A percentile compares a stretch with the other conserved stretches of the same genome.
Evolutionary conservation across 2,113 vertebrate genomes (phyloP).

Genomic region (Paratilapia polleni): DNA sequence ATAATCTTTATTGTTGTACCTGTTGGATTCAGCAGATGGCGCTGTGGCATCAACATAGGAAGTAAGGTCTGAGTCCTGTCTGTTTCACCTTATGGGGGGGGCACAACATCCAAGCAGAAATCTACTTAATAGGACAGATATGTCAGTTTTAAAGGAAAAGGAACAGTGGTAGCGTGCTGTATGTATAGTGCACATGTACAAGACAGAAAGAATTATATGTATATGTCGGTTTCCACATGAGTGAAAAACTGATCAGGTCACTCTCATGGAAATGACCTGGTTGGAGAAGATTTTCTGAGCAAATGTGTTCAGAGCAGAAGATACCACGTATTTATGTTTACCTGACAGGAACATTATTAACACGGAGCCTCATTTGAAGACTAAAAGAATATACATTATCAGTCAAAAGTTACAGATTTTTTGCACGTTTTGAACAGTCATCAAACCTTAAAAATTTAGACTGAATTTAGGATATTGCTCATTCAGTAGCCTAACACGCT

Average conservation of each 20-base stretch:
- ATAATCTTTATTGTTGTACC: background rate
- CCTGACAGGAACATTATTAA: too few relatives aligned
- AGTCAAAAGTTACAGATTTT: fast-evolving
- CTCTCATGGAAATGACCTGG: background rate
- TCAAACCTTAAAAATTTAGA: too few relatives aligned
- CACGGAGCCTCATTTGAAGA: background rate
- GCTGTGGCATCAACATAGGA: background rate
- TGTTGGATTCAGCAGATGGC: background rate
- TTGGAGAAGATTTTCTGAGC: background rate
- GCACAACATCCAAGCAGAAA: background rate
- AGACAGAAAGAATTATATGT: background rate
- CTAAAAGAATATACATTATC: background rate
- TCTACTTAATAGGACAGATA: background rate
- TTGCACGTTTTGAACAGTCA: too few relatives aligned
- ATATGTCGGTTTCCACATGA: background rate
- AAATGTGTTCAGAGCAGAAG: background rate
- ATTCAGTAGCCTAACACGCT: too few relatives aligned
- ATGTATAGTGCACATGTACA: background rate
- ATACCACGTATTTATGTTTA: background rate
- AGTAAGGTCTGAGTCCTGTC: background rate
- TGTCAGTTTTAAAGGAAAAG: background rate
- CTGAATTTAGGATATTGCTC: too few relatives aligned
- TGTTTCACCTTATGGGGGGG: too few relatives aligned
- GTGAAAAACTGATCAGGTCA: background rate
- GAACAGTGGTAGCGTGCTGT: background rate